Evolutionary conservation across 1,140 invertebrate species (phyloP).

Genomic region (Drosophila bifasciata): DNA sequence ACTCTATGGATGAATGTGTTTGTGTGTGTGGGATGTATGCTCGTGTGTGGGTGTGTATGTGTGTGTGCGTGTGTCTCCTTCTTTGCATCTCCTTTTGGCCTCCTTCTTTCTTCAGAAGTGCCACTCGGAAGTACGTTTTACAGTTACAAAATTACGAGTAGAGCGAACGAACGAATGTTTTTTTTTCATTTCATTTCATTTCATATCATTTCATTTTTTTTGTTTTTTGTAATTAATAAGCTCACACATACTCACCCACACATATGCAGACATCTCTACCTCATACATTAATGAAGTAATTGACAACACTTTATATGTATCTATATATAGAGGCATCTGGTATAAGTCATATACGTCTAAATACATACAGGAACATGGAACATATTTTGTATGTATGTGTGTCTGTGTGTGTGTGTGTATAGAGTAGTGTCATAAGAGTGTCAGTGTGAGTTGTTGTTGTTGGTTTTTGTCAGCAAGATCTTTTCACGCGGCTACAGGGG

Average conservation of each 20-base stretch:
- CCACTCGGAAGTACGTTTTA: slow-evolving; percentile 22
- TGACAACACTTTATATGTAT: slow-evolving; percentile 78
- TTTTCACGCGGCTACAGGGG: slow-evolving; percentile 62
- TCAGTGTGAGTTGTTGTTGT: slow-evolving; percentile 27
- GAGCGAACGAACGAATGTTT: slow-evolving; percentile 21
- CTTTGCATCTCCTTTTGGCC: slow-evolving; percentile 63
- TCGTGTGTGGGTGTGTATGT: slow-evolving; percentile 1
- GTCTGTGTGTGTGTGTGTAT: slow-evolving; percentile 34
- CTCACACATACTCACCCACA: slow-evolving; percentile 82
- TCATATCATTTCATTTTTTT: too few species aligned
- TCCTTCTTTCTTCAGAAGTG: slow-evolving; percentile 61
- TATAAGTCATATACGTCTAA: slow-evolving; percentile 65
- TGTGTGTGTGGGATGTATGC: neutral
- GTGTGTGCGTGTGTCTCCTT: slow-evolving; percentile 39
- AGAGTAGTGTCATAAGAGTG: slow-evolving; percentile 1
- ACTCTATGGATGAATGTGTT: too few species aligned
- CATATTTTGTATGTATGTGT: slow-evolving; percentile 30
- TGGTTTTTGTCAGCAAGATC: slow-evolving; percentile 69
- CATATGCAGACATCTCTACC: slow-evolving; percentile 82
- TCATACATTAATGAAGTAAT: slow-evolving; percentile 83
- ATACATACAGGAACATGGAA: slow-evolving; percentile 66
- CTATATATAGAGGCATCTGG: slow-evolving; percentile 64
- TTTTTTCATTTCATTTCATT: neutral
- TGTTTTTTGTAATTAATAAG: slow-evolving; percentile 66
- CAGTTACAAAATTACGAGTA: slow-evolving; percentile 52